phyloP scores from a whole-genome alignment of 2,113 vertebrate species.

The Odontophorus gujanensis region DNA sequence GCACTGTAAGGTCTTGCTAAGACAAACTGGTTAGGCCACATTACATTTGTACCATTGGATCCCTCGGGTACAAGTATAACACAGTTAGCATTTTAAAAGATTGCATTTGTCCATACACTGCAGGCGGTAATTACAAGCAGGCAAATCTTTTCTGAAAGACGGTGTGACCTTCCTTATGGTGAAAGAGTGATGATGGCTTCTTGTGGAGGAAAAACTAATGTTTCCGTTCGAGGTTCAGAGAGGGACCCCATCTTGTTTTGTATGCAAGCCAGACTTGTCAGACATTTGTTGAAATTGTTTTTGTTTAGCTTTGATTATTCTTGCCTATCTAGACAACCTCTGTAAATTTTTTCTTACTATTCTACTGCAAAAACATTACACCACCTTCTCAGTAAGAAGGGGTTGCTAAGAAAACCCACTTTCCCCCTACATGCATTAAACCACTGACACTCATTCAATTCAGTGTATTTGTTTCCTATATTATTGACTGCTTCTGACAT shows the following conservation, averaged over 20 bases:
- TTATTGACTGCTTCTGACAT: constrained; percentile 23
- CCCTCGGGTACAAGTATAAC: constrained; percentile 80
- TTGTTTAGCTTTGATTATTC: background rate
- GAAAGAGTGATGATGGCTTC: constrained; percentile 77
- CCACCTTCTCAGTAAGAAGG: background rate
- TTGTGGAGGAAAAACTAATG: constrained; percentile 76
- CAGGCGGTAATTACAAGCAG: constrained; percentile 78
- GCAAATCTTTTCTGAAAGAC: constrained; percentile 80
- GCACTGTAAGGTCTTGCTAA: constrained; percentile 81
- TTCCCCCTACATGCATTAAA: background rate
- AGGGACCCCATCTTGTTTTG: constrained; percentile 19
- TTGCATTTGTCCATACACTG: constrained; percentile 76
- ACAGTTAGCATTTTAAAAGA: constrained; percentile 84
- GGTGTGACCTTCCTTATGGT: constrained; percentile 73
- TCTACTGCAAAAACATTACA: background rate
- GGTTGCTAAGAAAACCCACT: background rate
- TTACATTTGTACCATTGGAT: constrained; percentile 80
- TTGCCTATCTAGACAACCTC: constrained; percentile 21
- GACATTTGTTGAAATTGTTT: constrained; percentile 16
- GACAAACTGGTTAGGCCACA: constrained; percentile 83
- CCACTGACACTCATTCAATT: background rate
- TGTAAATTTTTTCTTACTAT: constrained; percentile 18
- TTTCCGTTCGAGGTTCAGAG: constrained; percentile 74
- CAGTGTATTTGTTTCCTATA: background rate
- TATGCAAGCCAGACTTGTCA: constrained; percentile 24